Evolutionary conservation across 2,113 vertebrate species (phyloP).

Genomic region (Brienomyrus longianalis): DNA sequence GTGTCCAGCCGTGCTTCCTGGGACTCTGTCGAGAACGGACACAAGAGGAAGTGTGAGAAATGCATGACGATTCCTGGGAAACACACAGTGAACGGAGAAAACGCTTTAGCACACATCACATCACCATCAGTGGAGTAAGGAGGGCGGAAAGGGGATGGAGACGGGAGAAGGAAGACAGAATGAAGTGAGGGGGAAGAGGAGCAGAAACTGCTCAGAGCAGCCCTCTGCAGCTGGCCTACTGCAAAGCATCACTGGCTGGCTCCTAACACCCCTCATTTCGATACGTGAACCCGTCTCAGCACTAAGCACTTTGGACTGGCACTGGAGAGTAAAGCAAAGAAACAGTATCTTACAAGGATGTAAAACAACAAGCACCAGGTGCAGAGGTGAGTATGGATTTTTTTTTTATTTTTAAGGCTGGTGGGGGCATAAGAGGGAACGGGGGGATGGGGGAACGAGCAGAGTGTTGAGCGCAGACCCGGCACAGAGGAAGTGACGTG

Average conservation of each 20-base stretch:
- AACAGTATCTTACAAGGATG: neutral
- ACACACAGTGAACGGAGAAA: neutral
- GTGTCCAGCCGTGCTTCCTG: conserved; percentile 39
- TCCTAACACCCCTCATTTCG: neutral
- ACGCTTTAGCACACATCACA: neutral
- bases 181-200: neutral
- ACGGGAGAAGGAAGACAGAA: neutral
- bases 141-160: neutral
- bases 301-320: neutral
- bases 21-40: neutral
- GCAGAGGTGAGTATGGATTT: neutral
- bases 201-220: neutral
- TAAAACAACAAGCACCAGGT: neutral
- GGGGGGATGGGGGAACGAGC: neutral
- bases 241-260: neutral
- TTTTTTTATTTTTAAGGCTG: neutral
- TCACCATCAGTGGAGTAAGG: neutral
- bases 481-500: conserved; percentile 6
- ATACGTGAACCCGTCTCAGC: neutral
- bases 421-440: neutral
- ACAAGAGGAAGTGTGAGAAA: neutral
- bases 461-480: neutral
- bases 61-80: neutral
- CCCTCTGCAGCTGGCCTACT: neutral
- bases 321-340: neutral